phyloP scores from a whole-genome alignment of 2,797 vertebrate species.

The Rhinatrema bivittatum region DNA sequence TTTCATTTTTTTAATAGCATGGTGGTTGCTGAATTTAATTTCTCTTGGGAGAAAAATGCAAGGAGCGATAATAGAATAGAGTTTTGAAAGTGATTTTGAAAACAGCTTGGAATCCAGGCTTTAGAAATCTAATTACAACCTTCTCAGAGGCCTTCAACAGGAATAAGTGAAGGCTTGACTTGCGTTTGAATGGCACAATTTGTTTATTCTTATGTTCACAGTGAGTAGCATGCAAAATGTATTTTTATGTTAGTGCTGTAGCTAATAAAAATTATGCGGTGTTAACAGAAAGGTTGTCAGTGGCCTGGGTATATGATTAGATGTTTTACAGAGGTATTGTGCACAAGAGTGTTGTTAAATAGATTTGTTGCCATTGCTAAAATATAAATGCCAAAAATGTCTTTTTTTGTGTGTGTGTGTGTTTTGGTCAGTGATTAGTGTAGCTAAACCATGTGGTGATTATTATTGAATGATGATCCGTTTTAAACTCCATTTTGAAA shows the following conservation, averaged over 20 bases:
- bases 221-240: constrained; percentile 11
- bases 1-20: constrained; percentile 25
- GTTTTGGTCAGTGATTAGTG: too few relatives aligned
- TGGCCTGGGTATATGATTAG: constrained; percentile 5
- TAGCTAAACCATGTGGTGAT: too few relatives aligned
- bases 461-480: too few relatives aligned
- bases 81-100: constrained; percentile 32
- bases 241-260: constrained; percentile 14
- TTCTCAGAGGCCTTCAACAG: constrained; percentile 14
- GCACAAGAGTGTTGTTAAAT: too few relatives aligned
- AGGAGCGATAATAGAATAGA: constrained; percentile 11
- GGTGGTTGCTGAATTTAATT: constrained; percentile 29
- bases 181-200: constrained; percentile 19
- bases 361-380: too few relatives aligned
- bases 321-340: constrained; percentile 12
- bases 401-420: too few relatives aligned
- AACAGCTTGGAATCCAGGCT: constrained; percentile 26
- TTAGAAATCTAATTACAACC: constrained; percentile 33
- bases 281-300: constrained; percentile 3
- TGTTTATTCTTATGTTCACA: constrained; percentile 25
- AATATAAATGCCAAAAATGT: too few relatives aligned
- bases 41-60: constrained; percentile 16
- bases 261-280: constrained; percentile 9
- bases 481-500: constrained; percentile 15
- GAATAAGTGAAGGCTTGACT: constrained; percentile 19